A percentile compares a stretch with the other conserved stretches of the same genome.
Conservation (phyloP, 2,888 invertebrate species). For the Tanytarsus gracilentus region DNA sequence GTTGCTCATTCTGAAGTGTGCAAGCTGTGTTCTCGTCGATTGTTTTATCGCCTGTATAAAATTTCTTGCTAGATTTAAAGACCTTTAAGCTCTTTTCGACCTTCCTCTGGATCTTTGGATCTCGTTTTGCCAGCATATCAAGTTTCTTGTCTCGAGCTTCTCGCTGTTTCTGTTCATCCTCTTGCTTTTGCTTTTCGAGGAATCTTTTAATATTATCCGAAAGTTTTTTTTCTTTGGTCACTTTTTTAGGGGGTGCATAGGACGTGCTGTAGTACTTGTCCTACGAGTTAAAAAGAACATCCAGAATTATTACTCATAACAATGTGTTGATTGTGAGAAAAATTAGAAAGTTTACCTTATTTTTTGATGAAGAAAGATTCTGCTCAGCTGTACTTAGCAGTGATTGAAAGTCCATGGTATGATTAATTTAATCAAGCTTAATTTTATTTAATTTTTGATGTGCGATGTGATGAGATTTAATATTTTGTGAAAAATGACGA, state of each 20-base stretch:
- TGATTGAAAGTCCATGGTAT: constrained; percentile 17
- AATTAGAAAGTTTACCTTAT: constrained; percentile 7
- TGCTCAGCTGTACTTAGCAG: constrained; percentile 11
- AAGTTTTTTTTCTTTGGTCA: constrained; percentile 55
- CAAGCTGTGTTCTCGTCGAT: constrained; percentile 67
- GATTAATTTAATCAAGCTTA: too few relatives aligned
- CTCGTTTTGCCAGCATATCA: constrained; percentile 55
- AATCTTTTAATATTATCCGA: constrained; percentile 77
- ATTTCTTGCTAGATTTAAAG: constrained; percentile 82
- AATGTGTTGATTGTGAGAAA: background rate
- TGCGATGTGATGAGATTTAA: too few relatives aligned
- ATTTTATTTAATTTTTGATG: too few relatives aligned
- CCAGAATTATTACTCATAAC: background rate
- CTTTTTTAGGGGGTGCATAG: constrained; percentile 74
- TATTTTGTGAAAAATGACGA: too few relatives aligned
- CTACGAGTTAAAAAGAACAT: constrained; percentile 36
- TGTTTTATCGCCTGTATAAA: constrained; percentile 72
- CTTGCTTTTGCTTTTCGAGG: constrained; percentile 70
- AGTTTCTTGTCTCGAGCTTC: constrained; percentile 65
- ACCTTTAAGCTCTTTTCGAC: constrained; percentile 74
- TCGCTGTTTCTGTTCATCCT: constrained; percentile 59
- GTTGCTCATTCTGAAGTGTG: constrained; percentile 62
- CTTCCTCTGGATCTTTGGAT: constrained; percentile 63
- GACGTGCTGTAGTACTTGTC: constrained; percentile 64
- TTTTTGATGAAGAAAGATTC: background rate